Percentiles rank a stretch among this genome's conserved stretches.
Conservation (phyloP, 2,888 invertebrate genomes). For the Periphyllus acericola region DNA sequence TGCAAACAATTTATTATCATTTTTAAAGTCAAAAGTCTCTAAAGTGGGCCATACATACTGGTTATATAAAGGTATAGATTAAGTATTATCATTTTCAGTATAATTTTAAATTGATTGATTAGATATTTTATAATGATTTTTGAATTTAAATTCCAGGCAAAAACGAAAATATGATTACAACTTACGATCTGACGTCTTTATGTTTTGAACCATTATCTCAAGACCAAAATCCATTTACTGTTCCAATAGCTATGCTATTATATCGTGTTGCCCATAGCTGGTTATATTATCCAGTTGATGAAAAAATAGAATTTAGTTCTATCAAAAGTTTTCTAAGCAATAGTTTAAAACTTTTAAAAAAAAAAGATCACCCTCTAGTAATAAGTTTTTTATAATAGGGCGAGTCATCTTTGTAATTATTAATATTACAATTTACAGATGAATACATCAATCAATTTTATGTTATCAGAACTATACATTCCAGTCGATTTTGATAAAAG, state of each 20-base stretch:
- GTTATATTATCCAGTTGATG: constrained; percentile 72
- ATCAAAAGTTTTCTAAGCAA: constrained; percentile 84
- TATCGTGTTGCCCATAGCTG: constrained; percentile 90
- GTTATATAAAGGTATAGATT: constrained; percentile 82
- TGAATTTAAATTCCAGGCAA: constrained; percentile 69
- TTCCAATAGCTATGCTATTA: constrained; percentile 90
- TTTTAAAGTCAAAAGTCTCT: constrained; percentile 90
- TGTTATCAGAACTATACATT: constrained; percentile 86
- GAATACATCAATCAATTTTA: constrained; percentile 87
- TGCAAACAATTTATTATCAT: constrained; percentile 91
- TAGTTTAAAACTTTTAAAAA: constrained; percentile 80
- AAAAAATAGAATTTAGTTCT: constrained; percentile 68
- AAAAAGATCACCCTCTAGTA: constrained; percentile 79
- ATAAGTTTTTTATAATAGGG: background rate
- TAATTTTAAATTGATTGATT: background rate
- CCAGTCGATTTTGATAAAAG: constrained; percentile 74
- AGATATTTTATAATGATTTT: background rate
- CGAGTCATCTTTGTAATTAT: background rate
- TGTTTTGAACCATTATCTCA: constrained; percentile 75
- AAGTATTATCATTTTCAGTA: background rate
- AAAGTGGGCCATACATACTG: constrained; percentile 97
- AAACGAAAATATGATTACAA: constrained; percentile 89
- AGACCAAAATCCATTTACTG: constrained; percentile 88
- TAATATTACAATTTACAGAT: constrained; percentile 71
- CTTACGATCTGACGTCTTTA: constrained; percentile 90